Evolutionary conservation across 2,888 invertebrate genomes (phyloP).

Genomic region (Drosophila nr. medialis): DNA sequence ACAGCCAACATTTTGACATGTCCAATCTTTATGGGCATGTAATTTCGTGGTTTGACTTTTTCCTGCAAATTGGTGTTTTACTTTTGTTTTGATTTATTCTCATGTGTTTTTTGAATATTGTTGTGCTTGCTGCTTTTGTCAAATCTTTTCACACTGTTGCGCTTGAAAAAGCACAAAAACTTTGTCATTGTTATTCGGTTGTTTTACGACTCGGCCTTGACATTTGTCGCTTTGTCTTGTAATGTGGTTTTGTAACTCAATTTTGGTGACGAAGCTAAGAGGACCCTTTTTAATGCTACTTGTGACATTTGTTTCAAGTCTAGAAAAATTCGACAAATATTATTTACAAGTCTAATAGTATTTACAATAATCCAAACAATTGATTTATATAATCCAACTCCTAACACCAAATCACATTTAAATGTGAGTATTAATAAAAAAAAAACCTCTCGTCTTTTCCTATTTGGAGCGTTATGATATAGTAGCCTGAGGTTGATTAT

Average conservation of each 20-base stretch:
- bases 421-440: too few relatives aligned
- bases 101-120: not conserved
- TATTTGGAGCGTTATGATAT: too few relatives aligned
- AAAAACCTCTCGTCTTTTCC: too few relatives aligned
- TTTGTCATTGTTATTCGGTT: conserved; percentile 26
- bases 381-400: too few relatives aligned
- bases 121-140: conserved; percentile 27
- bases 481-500: too few relatives aligned
- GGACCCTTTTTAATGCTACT: not conserved
- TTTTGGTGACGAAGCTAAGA: not conserved
- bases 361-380: not conserved
- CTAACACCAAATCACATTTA: too few relatives aligned
- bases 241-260: conserved; percentile 7
- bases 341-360: not conserved
- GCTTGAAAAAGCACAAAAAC: conserved; percentile 60
- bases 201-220: conserved; percentile 58
- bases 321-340: not conserved
- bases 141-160: conserved; percentile 56
- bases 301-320: not conserved
- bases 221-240: conserved; percentile 44
- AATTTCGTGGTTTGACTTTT: conserved; percentile 35
- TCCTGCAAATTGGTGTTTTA: conserved; percentile 11
- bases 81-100: conserved; percentile 2
- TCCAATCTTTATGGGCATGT: conserved; percentile 54
- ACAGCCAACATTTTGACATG: conserved; percentile 33